These are phyloP conservation scores for Virgularia gustaviana DNA, from an alignment of 92 coral and sea anemone genomes.

Conservation along the genomic window DNA sequence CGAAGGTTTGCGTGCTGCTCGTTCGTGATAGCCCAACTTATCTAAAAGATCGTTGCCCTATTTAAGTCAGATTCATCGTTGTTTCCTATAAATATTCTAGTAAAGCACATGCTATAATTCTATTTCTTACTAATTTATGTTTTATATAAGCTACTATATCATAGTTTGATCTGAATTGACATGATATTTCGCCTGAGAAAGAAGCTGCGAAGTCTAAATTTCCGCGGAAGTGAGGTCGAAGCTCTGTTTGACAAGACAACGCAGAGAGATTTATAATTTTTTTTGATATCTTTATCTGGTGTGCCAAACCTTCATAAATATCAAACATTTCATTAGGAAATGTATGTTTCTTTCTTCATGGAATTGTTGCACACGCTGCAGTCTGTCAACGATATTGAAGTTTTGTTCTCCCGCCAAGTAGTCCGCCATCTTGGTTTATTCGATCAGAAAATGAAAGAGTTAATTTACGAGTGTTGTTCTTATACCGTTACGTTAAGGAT, in stretches of 20 bases:
- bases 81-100: no score
- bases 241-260: conserved; percentile 8
- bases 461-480: background rate
- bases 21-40: background rate
- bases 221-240: conserved; percentile 20
- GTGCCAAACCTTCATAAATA: background rate
- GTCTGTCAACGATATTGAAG: background rate
- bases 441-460: background rate
- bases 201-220: background rate
- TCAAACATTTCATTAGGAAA: background rate
- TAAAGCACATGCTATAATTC: no score
- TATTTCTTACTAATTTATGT: background rate
- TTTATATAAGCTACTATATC: background rate
- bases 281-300: background rate
- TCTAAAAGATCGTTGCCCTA: background rate
- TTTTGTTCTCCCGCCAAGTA: conserved; percentile 43
- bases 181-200: background rate
- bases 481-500: no score
- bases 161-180: background rate
- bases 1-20: background rate
- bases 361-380: background rate
- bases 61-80: background rate
- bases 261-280: background rate
- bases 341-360: background rate
- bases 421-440: conserved; percentile 30